Percentiles rank a stretch among this genome's conserved stretches.
phyloP scores from a whole-genome alignment of 2,113 vertebrate species.

The Siphamia tubifer region DNA sequence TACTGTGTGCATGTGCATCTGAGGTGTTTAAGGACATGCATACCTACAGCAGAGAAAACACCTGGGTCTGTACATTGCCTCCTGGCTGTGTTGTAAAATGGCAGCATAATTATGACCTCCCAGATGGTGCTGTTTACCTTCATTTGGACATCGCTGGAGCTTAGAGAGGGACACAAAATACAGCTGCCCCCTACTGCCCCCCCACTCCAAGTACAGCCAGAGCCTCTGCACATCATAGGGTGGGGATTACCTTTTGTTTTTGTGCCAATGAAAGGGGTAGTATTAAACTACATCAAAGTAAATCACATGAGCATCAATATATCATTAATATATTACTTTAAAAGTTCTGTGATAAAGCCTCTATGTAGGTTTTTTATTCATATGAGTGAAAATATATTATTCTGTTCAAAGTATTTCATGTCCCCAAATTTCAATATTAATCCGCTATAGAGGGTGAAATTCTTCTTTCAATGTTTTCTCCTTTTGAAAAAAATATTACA shows the following conservation, averaged over 20 bases:
- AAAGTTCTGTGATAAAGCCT: too few species aligned
- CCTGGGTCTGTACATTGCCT: slow-evolving; percentile 70
- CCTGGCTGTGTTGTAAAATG: slow-evolving; percentile 62
- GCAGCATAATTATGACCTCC: slow-evolving; percentile 65
- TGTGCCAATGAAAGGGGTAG: too few species aligned
- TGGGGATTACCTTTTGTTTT: neutral
- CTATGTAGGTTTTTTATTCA: too few species aligned
- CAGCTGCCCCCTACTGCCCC: neutral
- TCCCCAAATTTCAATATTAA: too few species aligned
- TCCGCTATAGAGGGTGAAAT: too few species aligned
- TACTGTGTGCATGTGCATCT: neutral
- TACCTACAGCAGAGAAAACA: slow-evolving; percentile 60
- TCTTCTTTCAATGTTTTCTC: too few species aligned
- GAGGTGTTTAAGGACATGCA: slow-evolving; percentile 23
- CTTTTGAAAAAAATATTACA: too few species aligned
- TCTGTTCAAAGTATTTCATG: too few species aligned
- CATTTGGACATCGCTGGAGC: slow-evolving; percentile 63
- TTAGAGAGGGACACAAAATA: slow-evolving; percentile 47
- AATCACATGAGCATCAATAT: too few species aligned
- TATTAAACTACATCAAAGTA: too few species aligned
- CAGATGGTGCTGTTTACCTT: slow-evolving; percentile 76
- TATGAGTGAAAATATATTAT: too few species aligned
- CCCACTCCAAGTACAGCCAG: neutral
- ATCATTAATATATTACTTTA: too few species aligned
- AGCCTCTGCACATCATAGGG: neutral